These are phyloP conservation scores for Callinectes sapidus DNA, from an alignment of 2,888 invertebrate species.

Conservation along the genomic window DNA sequence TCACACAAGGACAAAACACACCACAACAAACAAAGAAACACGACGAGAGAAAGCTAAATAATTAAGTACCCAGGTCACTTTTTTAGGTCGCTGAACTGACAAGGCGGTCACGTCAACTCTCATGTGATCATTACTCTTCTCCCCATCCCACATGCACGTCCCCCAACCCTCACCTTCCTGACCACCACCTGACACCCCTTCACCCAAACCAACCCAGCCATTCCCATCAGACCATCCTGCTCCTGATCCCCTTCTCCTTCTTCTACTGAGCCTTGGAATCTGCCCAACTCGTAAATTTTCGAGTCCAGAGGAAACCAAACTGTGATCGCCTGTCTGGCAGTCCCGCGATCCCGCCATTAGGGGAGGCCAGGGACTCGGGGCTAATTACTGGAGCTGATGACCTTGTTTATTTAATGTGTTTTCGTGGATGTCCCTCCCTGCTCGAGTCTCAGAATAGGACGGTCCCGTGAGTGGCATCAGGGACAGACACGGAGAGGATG, in stretches of 20 bases:
- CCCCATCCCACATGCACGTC: neutral
- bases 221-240: neutral
- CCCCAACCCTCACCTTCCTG: neutral
- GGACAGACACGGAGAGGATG: neutral
- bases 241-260: neutral
- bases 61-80: neutral
- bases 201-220: neutral
- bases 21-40: neutral
- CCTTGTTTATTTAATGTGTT: conserved; percentile 7
- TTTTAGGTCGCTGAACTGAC: neutral
- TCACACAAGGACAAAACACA: neutral
- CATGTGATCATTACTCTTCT: conserved; percentile 11
- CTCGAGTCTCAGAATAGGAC: neutral
- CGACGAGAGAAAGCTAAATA: neutral
- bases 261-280: conserved; percentile 5
- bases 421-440: neutral
- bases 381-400: neutral
- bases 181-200: neutral
- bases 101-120: neutral
- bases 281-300: neutral
- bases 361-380: neutral
- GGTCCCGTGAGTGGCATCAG: conserved; percentile 11
- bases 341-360: conserved; percentile 17
- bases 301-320: conserved; percentile 6
- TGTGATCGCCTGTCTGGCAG: neutral